These are phyloP conservation scores for Aphelenchoides fujianensis DNA, from an alignment of 1,140 invertebrate genomes.

Conservation along the genomic window DNA sequence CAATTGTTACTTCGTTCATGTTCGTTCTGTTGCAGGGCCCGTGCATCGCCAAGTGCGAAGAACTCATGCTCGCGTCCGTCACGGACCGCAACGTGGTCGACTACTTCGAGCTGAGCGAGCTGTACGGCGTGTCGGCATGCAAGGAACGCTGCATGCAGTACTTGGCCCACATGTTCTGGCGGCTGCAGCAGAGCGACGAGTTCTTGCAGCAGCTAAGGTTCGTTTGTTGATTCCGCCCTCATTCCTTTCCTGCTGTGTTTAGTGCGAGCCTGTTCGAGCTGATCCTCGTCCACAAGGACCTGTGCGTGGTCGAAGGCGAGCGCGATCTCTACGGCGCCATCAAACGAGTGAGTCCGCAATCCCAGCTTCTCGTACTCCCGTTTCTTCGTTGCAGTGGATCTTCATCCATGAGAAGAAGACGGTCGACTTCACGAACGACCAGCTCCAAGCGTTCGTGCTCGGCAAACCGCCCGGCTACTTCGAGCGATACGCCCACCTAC, in stretches of 20 bases:
- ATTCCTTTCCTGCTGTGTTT: too few species aligned
- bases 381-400: constrained; percentile 12
- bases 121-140: constrained; percentile 17
- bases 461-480: constrained; percentile 2
- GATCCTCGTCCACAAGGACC: neutral
- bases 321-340: constrained; percentile 30
- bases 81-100: constrained; percentile 20
- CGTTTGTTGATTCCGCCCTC: constrained; percentile 1
- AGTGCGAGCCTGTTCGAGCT: constrained; percentile 23
- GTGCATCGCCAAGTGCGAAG: constrained; percentile 25
- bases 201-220: constrained; percentile 31
- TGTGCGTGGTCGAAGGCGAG: constrained; percentile 35
- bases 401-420: constrained; percentile 1
- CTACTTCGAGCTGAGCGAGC: constrained; percentile 17
- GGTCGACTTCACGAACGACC: neutral
- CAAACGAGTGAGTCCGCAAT: constrained; percentile 14
- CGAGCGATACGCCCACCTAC: neutral
- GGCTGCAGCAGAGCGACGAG: neutral
- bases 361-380: neutral
- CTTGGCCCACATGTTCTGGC: constrained; percentile 25
- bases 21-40: constrained; percentile 18
- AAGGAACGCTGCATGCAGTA: constrained; percentile 12
- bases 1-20: too few species aligned
- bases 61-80: constrained; percentile 26
- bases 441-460: constrained; percentile 2